Conservation (phyloP, 2,797 vertebrate genomes). For the Thripadectes ignobilis region DNA sequence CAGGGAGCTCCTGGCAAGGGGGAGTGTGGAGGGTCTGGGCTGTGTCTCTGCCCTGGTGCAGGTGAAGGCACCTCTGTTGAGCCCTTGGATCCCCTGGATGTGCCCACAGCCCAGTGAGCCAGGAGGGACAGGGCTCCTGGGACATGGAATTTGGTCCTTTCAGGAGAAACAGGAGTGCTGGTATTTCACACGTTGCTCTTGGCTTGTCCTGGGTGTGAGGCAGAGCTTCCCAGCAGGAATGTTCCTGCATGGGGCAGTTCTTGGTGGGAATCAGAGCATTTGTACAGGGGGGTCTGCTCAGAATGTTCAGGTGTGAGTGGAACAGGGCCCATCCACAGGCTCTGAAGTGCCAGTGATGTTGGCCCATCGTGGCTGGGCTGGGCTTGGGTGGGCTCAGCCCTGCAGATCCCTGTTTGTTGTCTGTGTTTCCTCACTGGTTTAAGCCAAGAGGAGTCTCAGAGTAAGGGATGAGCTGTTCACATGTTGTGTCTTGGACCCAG, state of each 20-base stretch:
- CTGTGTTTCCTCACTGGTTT: neutral
- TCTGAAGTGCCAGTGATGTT: neutral
- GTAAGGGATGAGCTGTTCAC: neutral
- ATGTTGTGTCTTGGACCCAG: neutral
- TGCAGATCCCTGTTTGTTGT: neutral
- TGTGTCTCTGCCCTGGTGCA: neutral
- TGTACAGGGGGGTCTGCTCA: neutral
- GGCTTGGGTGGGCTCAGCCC: neutral
- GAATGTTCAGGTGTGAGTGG: neutral
- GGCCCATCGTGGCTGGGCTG: neutral
- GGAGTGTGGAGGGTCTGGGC: neutral
- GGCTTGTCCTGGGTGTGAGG: neutral
- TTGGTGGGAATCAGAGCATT: rapidly evolving
- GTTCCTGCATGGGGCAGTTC: neutral
- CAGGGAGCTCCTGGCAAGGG: neutral
- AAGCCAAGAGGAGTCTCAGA: neutral
- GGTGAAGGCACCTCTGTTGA: neutral
- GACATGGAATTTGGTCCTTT: neutral
- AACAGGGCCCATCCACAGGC: rapidly evolving
- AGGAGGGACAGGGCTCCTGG: neutral
- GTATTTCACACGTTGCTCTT: neutral
- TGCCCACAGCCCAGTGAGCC: neutral
- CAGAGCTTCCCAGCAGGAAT: neutral
- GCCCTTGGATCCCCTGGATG: neutral
- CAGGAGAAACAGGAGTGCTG: neutral